These are phyloP conservation scores for Rhinella marina DNA, from an alignment of 2,797 vertebrate species.

Conservation along the genomic window DNA sequence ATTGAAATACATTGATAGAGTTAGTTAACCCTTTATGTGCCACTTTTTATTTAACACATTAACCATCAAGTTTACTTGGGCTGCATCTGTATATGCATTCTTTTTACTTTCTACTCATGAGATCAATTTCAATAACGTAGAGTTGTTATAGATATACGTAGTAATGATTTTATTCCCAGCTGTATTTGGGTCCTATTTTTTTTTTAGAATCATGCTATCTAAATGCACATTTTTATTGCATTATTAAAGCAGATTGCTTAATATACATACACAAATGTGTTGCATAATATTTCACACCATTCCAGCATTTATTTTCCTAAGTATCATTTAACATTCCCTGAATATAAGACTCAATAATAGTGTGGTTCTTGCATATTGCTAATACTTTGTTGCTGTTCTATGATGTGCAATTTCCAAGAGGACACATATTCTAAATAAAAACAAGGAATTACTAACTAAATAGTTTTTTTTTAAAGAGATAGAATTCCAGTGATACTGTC, in stretches of 20 bases:
- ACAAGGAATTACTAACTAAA: too few species aligned
- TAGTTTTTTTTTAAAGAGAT: too few species aligned
- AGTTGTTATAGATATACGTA: neutral
- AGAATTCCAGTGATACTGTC: neutral
- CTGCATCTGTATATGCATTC: neutral
- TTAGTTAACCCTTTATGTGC: too few species aligned
- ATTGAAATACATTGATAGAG: too few species aligned
- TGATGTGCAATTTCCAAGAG: neutral
- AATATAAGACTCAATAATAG: neutral
- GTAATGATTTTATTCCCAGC: neutral
- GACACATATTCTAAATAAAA: neutral
- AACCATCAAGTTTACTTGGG: too few species aligned
- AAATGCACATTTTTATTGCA: conserved; percentile 34
- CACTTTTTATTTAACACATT: too few species aligned
- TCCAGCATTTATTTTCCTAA: neutral
- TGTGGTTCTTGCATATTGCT: neutral
- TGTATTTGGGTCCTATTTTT: neutral
- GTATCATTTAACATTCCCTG: neutral
- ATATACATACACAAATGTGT: neutral
- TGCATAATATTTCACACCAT: neutral
- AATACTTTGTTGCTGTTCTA: neutral
- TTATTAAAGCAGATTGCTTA: conserved; percentile 9
- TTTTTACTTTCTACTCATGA: neutral
- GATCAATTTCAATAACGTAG: neutral
- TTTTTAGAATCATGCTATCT: neutral